Evolutionary conservation across 2,888 invertebrate genomes (phyloP).

Genomic region (Pseudococcus longispinus): DNA sequence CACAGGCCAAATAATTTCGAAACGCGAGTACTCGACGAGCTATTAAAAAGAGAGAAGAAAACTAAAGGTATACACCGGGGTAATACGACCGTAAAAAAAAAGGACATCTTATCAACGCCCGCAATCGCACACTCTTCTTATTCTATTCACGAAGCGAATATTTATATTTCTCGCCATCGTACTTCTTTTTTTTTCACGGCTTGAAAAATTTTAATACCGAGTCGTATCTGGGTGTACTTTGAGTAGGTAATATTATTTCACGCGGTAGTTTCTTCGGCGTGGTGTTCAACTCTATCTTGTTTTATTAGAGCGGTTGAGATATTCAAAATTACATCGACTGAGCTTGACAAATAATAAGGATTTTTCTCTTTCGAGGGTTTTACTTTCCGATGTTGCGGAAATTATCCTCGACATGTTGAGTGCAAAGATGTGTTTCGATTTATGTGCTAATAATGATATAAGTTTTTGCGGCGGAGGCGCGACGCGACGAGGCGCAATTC

Average conservation of each 20-base stretch:
- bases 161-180: conserved; percentile 21
- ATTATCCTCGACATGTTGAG: conserved; percentile 3
- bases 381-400: background rate
- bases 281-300: background rate
- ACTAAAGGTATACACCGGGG: background rate
- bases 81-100: background rate
- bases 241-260: conserved; percentile 1
- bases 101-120: conserved; percentile 34
- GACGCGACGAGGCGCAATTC: background rate
- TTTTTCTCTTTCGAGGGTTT: conserved; percentile 10
- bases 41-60: background rate
- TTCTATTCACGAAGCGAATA: conserved; percentile 39
- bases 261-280: background rate
- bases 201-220: conserved; percentile 32
- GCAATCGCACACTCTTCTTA: conserved; percentile 24
- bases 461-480: background rate
- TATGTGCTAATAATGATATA: conserved; percentile 11
- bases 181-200: background rate
- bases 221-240: background rate
- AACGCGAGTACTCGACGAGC: background rate
- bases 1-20: conserved; percentile 23
- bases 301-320: conserved; percentile 16
- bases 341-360: conserved; percentile 16
- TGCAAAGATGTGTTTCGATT: conserved; percentile 16
- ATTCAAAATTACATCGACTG: conserved; percentile 16